A percentile compares a stretch with the other conserved stretches of the same genome.
These are phyloP conservation scores for Eupleurogrammus muticus DNA, from an alignment of 2,797 vertebrate genomes.

Conservation along the genomic window DNA sequence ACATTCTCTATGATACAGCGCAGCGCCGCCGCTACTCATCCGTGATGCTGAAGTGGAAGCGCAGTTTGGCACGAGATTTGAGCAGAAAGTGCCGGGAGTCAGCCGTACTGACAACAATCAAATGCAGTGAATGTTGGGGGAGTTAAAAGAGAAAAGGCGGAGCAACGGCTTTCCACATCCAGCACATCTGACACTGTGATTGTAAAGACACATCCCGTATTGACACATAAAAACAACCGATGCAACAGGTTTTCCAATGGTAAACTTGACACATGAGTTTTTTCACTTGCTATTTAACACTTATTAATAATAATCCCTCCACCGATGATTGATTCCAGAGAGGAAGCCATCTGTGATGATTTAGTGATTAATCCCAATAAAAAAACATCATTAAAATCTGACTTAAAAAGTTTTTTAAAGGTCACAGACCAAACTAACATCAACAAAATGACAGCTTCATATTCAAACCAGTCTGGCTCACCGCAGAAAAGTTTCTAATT, in stretches of 20 bases:
- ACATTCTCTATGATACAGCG: conserved; percentile 42
- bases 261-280: background rate
- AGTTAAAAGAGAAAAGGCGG: background rate
- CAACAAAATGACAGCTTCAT: too few species aligned
- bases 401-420: background rate
- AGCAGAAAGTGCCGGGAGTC: conserved; percentile 17
- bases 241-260: background rate
- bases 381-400: background rate
- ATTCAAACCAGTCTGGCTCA: too few species aligned
- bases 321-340: background rate
- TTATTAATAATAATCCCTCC: background rate
- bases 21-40: background rate
- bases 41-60: conserved; percentile 11
- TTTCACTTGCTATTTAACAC: background rate
- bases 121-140: background rate
- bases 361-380: background rate
- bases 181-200: background rate
- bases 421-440: background rate
- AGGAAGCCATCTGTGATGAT: background rate
- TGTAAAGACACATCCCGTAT: background rate
- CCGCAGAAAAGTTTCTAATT: too few species aligned
- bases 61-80: conserved; percentile 47
- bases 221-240: background rate
- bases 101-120: conserved; percentile 6
- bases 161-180: background rate